phyloP scores from a whole-genome alignment of 2,113 vertebrate genomes.

The Nicator chloris region DNA sequence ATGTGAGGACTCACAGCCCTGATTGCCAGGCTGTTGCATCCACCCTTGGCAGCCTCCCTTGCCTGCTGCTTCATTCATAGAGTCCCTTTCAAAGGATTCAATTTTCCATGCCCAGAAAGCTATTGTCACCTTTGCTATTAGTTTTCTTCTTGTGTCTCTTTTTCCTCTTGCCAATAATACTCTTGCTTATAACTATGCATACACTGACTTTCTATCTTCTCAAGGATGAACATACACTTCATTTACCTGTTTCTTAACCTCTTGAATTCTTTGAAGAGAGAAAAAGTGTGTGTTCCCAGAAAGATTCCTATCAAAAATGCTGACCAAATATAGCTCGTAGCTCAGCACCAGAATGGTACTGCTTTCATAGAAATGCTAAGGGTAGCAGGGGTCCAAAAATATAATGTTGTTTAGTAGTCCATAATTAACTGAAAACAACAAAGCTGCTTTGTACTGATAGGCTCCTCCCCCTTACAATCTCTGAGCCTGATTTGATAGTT shows the following conservation, averaged over 20 bases:
- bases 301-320: not conserved
- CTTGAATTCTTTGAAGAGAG: not conserved
- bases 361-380: not conserved
- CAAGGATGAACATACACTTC: not conserved
- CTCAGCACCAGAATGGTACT: not conserved
- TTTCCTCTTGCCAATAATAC: not conserved
- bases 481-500: not conserved
- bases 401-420: not conserved
- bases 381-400: not conserved
- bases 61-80: not conserved
- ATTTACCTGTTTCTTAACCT: not conserved
- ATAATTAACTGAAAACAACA: not conserved
- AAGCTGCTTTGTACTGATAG: not conserved
- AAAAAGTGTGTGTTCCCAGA: not conserved
- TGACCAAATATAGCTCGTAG: not conserved
- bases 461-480: not conserved
- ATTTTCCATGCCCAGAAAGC: not conserved
- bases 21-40: not conserved
- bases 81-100: not conserved
- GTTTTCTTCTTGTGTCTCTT: not conserved
- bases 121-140: not conserved
- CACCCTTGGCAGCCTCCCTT: not conserved
- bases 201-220: not conserved
- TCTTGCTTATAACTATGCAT: not conserved
- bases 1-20: not conserved